Base-by-base conservation (phyloP, 2,113 vertebrate species). In the Pleuronectes platessa region DNA sequence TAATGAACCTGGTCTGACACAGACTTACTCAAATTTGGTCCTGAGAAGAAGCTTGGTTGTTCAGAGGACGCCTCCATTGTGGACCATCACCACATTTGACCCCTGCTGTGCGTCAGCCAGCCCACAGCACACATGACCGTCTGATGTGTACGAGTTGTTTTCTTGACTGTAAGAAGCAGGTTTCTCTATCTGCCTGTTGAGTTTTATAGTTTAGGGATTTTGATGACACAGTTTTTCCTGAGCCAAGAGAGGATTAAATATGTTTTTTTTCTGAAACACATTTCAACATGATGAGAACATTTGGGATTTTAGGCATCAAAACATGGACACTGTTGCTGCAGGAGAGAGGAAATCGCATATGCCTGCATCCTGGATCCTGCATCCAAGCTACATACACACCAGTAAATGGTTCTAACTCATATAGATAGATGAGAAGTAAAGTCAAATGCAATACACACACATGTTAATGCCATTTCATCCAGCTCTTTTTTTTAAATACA, bases 11-110 rank as follows among this genome's bases (percentile, higher is more conserved):
- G 27, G 8, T 61, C 40, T 56, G 71, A 63, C 68, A 64, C 54
- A 61, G 64, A 71, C 54, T 74, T 4, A 47, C 21, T 17, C 53
- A 74, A 49, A 49, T 49, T 23, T 53, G 56, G 74, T 85, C 79
- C 77, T 78, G 80, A 75, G 82, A 51, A 68, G 71, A 66, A 20
- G 78, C 71, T 83, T 79, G 71, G 71, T 71, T 14, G 53, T 87
- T 84, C 80, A 81, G 62, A 79, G 63, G 45, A 60, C 0, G 21
- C 31, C 63, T 58, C 45, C 23, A n/a, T 26, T 12, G 60, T 45
- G 60, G 26, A 45, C 17, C n/a, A 69, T 76, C 47, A 76, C 65
- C 68, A 47, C 74, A 67, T 69, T n/a, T 81, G 68, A 79, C n/a
- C 27, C n/a, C 62, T 77, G 54, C 63, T 68, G 42, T 37, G 12